Conservation (phyloP, 2,888 invertebrate species). For the Agriopis marginaria region DNA sequence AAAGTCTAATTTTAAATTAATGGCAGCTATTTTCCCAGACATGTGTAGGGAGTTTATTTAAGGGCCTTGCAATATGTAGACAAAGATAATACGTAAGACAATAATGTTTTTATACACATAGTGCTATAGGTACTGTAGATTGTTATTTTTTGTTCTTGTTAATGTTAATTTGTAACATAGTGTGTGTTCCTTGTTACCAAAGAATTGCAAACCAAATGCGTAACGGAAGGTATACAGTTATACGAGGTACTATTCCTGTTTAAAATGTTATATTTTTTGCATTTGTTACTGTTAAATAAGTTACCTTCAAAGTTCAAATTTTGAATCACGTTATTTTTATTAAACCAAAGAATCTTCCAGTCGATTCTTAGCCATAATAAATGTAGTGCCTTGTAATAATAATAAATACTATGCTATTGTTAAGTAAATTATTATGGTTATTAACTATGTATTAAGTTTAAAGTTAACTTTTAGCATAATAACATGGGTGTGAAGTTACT, state of each 20-base stretch:
- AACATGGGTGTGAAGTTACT: conserved; percentile 47
- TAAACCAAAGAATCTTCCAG: conserved; percentile 82
- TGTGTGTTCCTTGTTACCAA: conserved; percentile 86
- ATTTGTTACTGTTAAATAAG: conserved; percentile 79
- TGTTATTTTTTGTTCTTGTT: conserved; percentile 83
- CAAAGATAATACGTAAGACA: conserved; percentile 46
- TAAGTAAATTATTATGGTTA: conserved; percentile 71
- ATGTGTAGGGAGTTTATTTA: conserved; percentile 17
- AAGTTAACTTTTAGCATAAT: conserved; percentile 33
- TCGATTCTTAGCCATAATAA: conserved; percentile 76
- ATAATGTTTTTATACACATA: conserved; percentile 54
- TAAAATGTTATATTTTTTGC: conserved; percentile 61
- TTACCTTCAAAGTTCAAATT: conserved; percentile 82
- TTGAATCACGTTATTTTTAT: conserved; percentile 68
- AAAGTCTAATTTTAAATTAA: neutral
- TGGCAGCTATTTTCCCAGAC: conserved; percentile 41
- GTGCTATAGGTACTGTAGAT: conserved; percentile 59
- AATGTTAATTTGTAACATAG: conserved; percentile 64
- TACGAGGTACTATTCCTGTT: conserved; percentile 58
- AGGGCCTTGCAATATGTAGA: conserved; percentile 30
- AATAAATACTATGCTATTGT: conserved; percentile 52
- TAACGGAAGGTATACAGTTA: conserved; percentile 65
- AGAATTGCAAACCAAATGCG: conserved; percentile 67
- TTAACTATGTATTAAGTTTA: conserved; percentile 44
- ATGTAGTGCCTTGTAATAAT: conserved; percentile 67